phyloP scores from a whole-genome alignment of 1,140 invertebrate species.

The Ptiloglossa arizonensis region DNA sequence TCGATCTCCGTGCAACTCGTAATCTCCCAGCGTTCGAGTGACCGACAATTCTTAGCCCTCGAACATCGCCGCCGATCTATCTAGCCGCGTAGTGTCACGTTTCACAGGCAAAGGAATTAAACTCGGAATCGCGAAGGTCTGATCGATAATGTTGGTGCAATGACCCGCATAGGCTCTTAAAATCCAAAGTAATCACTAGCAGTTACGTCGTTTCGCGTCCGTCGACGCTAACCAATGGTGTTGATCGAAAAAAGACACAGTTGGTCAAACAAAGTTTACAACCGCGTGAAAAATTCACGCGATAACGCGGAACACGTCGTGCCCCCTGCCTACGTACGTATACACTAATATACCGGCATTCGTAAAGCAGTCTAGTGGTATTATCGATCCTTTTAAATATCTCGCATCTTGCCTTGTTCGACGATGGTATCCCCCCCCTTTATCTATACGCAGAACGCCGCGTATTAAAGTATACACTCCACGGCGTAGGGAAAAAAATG shows the following conservation, averaged over 20 bases:
- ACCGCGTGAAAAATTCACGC: not conserved
- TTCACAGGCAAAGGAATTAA: constrained; percentile 7
- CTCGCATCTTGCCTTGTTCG: constrained; percentile 49
- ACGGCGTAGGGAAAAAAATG: too few species aligned
- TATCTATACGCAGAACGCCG: too few species aligned
- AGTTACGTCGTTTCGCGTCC: not conserved
- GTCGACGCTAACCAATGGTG: too few species aligned
- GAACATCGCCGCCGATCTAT: not conserved
- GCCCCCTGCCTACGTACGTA: not conserved
- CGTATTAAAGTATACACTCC: too few species aligned
- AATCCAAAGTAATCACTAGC: not conserved
- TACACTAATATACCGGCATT: not conserved
- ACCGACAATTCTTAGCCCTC: not conserved
- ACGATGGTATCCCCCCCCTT: constrained; percentile 9
- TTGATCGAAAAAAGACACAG: not conserved
- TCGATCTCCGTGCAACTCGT: not conserved
- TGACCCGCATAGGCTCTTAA: constrained; percentile 24
- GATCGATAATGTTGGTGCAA: constrained; percentile 47
- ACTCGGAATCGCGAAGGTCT: constrained; percentile 16
- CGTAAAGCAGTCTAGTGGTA: constrained; percentile 12
- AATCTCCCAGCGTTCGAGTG: not conserved
- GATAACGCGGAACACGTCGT: not conserved
- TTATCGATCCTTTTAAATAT: constrained; percentile 64
- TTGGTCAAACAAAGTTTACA: not conserved
- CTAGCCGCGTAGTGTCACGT: not conserved